phyloP scores from a whole-genome alignment of 2,797 vertebrate genomes.

The Jordanella pulchra region DNA sequence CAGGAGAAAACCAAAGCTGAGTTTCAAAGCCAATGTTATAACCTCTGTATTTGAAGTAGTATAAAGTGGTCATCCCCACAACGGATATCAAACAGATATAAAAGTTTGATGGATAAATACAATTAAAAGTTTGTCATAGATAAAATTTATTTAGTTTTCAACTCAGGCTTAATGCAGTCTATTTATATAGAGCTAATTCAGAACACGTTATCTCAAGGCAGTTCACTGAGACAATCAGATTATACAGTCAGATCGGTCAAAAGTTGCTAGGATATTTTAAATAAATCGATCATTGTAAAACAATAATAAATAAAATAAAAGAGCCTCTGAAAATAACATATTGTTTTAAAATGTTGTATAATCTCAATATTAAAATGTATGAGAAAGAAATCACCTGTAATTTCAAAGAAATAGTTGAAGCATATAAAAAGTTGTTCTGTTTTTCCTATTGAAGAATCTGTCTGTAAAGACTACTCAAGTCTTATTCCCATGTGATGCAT shows the following conservation, averaged over 20 bases:
- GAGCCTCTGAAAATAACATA: neutral
- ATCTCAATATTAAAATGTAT: neutral
- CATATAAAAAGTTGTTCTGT: neutral
- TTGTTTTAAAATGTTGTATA: neutral
- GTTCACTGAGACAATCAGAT: too few species aligned
- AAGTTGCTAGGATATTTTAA: neutral
- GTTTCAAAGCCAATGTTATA: conserved; percentile 51
- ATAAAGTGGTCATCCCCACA: conserved; percentile 16
- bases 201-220: too few species aligned
- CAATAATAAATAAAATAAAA: too few species aligned
- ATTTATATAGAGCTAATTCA: too few species aligned
- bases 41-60: conserved; percentile 50
- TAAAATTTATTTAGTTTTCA: too few species aligned
- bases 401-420: neutral
- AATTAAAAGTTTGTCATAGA: neutral
- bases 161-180: too few species aligned
- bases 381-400: neutral
- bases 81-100: conserved; percentile 17
- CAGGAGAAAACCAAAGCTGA: conserved; percentile 33
- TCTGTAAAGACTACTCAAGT: neutral
- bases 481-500: neutral
- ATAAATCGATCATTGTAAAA: neutral
- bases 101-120: conserved; percentile 15
- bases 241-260: too few species aligned
- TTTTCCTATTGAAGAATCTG: neutral